phyloP scores from a whole-genome alignment of 2,888 invertebrate species.

The Ectemnius cavifrons region DNA sequence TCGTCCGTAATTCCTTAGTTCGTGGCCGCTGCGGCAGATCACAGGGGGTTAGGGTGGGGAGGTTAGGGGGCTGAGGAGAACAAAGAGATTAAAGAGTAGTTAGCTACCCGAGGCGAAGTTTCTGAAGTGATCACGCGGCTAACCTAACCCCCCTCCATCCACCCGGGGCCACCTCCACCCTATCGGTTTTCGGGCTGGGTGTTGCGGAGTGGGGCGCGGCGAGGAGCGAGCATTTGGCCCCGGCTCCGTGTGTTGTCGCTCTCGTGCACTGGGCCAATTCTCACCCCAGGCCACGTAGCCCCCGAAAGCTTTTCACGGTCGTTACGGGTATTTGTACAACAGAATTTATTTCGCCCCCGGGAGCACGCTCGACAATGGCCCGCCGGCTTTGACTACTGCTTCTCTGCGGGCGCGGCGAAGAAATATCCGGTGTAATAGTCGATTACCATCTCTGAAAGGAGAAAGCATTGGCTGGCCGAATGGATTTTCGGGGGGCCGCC shows the following conservation, averaged over 20 bases:
- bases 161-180: neutral
- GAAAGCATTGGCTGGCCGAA: slow-evolving; percentile 47
- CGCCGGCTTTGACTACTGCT: slow-evolving; percentile 11
- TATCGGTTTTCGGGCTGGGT: too few species aligned
- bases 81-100: slow-evolving; percentile 53
- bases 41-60: neutral
- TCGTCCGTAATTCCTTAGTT: slow-evolving; percentile 44
- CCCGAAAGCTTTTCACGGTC: slow-evolving; percentile 34
- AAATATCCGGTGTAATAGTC: slow-evolving; percentile 66
- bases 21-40: slow-evolving; percentile 12
- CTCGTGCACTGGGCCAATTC: slow-evolving; percentile 33
- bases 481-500: slow-evolving; percentile 8
- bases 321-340: slow-evolving; percentile 62
- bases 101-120: slow-evolving; percentile 46
- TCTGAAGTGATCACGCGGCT: slow-evolving; percentile 35
- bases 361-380: slow-evolving; percentile 48
- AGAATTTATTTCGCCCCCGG: slow-evolving; percentile 61
- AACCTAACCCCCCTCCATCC: slow-evolving; percentile 41
- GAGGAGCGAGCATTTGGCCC: slow-evolving; percentile 4
- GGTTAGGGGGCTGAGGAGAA: slow-evolving; percentile 21
- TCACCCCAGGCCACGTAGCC: slow-evolving; percentile 29
- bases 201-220: too few species aligned
- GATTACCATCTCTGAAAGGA: slow-evolving; percentile 67
- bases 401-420: slow-evolving; percentile 27
- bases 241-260: slow-evolving; percentile 13